Evolutionary conservation across 2,113 vertebrate genomes (phyloP), one percentile per base, ranked within the genome.

Genomic region (Phyllostomus discolor): DNA sequence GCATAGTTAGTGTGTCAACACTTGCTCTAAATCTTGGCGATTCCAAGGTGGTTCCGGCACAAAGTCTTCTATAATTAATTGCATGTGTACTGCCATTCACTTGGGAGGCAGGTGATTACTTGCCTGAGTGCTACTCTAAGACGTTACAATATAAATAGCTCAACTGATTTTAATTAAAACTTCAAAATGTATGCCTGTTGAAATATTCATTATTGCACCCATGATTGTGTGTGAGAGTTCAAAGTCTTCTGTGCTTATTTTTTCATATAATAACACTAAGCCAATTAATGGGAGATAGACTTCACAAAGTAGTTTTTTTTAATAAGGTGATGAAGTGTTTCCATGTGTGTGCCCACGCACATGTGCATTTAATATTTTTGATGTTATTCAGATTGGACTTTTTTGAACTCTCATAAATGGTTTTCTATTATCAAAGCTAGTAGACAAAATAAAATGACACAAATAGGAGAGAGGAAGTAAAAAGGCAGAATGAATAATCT

Each of bases 111-210:
- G 98, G 88, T 98, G 98, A 98, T 98, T 98, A 98, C 96, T 98
- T 96, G 94, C 86, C 90, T 98, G 57, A 95, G 96, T 97, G 97
- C 98, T 98, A 98, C 96, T 97, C 10, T 33, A 98, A 98, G 96
- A 98, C 92, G 98, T 98, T 98, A 98, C 92, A 98, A 97, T 98
- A 98, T 98, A 97, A 98, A 95, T 98, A 97, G 97, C 88, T 94
- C 86, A 94, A 91, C 95, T 98, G 98, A 98, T 98, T 98, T 98
- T 98, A 98, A 98, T 98, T 98, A 98, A 98, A 98, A 98, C 96
- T 98, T 98, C 80, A 90, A 98, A 98, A 98, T 96, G 95, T 94
- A 92, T 97, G 94, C 95, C 86, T 97, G 90, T 98, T 99, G 97
- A 98, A 98, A 98, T 98, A 98, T 98, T 98, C 97, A 98, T 98